A percentile compares a stretch with the other conserved stretches of the same genome.
Conservation (phyloP, 2,113 vertebrate species). For the human region DNA sequence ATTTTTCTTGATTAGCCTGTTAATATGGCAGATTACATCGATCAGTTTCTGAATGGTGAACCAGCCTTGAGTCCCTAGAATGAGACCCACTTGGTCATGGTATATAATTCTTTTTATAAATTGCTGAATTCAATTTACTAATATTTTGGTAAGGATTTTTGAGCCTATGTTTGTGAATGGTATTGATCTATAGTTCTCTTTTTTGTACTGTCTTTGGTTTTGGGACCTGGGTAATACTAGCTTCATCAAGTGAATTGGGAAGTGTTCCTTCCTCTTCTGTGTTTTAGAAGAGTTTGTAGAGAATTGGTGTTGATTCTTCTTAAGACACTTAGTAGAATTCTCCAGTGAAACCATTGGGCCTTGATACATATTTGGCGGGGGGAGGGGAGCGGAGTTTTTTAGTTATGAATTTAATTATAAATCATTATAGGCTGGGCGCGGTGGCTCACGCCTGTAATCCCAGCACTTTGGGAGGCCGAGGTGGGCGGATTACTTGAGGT, state of each 20-base stretch:
- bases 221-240: not conserved
- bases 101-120: not conserved
- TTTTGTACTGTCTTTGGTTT: not conserved
- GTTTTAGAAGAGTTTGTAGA: not conserved
- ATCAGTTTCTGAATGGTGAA: not conserved
- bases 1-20: not conserved
- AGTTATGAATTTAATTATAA: not conserved
- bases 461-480: no score
- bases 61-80: not conserved
- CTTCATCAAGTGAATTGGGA: not conserved
- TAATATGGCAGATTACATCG: not conserved
- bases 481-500: no score
- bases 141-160: not conserved
- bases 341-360: not conserved
- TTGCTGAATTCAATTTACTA: not conserved
- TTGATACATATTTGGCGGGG: not conserved
- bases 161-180: not conserved
- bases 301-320: not conserved
- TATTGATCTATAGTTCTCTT: not conserved
- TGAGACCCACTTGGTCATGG: not conserved
- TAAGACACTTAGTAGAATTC: not conserved
- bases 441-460: no score
- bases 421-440: not conserved
- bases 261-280: not conserved
- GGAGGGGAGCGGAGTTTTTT: not conserved